Conservation (phyloP, 2,888 invertebrate genomes). For the Drosophila neotestacea region DNA sequence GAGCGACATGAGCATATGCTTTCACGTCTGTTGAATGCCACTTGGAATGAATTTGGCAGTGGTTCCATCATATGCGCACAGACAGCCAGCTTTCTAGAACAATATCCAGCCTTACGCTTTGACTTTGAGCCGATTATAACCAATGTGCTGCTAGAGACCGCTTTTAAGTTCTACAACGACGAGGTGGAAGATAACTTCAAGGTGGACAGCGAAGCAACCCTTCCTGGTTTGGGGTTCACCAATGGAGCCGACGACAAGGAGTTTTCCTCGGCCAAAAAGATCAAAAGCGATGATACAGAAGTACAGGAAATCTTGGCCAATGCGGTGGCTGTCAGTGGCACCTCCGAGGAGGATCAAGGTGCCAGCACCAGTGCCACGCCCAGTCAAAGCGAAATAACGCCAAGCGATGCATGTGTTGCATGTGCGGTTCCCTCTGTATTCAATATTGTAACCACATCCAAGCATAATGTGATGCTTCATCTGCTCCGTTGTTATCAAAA, state of each 20-base stretch:
- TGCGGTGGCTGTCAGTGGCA: constrained; percentile 53
- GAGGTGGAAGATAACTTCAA: constrained; percentile 61
- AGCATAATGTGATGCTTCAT: constrained; percentile 82
- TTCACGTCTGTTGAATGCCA: constrained; percentile 90
- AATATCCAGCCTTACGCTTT: constrained; percentile 85
- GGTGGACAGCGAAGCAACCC: not conserved
- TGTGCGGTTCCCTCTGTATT: constrained; percentile 53
- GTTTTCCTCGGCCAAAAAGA: constrained; percentile 85
- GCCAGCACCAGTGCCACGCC: constrained; percentile 41
- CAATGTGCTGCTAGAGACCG: constrained; percentile 86
- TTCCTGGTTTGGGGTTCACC: constrained; percentile 12
- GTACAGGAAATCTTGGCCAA: constrained; percentile 84
- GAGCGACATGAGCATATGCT: constrained; percentile 87
- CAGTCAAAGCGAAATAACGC: constrained; percentile 45
- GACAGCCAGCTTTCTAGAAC: constrained; percentile 87
- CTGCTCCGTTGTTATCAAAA: constrained; percentile 82
- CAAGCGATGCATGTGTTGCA: constrained; percentile 30
- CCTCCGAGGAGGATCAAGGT: constrained; percentile 47
- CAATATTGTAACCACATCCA: constrained; percentile 63
- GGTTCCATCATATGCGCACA: constrained; percentile 87
- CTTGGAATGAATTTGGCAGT: constrained; percentile 88
- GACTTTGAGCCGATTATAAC: constrained; percentile 87
- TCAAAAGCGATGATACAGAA: constrained; percentile 85
- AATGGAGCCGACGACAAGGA: constrained; percentile 60
- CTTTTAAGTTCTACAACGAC: constrained; percentile 85